phyloP scores from a whole-genome alignment of 2,888 invertebrate genomes.

The Microctonus hyperodae region DNA sequence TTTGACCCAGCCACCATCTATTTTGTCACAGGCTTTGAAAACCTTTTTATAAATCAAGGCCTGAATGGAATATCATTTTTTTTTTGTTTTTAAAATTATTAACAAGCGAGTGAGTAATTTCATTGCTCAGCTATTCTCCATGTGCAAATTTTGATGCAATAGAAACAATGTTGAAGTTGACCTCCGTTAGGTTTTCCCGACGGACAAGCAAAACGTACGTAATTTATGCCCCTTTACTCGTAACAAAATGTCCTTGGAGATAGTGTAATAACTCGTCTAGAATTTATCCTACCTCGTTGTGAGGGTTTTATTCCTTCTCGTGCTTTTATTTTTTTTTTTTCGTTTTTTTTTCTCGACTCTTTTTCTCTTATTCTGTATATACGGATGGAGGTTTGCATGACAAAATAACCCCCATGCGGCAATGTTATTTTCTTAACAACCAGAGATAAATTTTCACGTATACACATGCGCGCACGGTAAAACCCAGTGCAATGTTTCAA shows the following conservation, averaged over 20 bases:
- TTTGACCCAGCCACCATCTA: constrained; percentile 9
- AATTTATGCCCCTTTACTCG: constrained; percentile 22
- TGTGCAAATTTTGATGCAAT: constrained; percentile 1
- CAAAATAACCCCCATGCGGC: constrained; percentile 34
- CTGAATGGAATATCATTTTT: not conserved
- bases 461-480: not conserved
- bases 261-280: constrained; percentile 26
- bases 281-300: constrained; percentile 26
- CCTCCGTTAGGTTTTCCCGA: constrained; percentile 3
- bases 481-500: constrained; percentile 40
- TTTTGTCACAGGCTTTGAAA: constrained; percentile 10
- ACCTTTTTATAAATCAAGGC: not conserved
- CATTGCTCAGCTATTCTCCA: not conserved
- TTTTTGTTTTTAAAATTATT: not conserved
- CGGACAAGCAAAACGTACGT: constrained; percentile 7
- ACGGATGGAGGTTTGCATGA: constrained; percentile 20
- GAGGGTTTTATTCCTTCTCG: constrained; percentile 2
- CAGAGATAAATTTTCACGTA: constrained; percentile 37
- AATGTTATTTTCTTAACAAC: constrained; percentile 39
- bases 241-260: constrained; percentile 24
- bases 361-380: constrained; percentile 10
- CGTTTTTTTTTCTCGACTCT: too few species aligned
- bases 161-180: constrained; percentile 1
- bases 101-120: not conserved
- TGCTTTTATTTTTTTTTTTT: constrained; percentile 8